Conservation (phyloP, 1,140 invertebrate genomes). For the Drosophila nannoptera region DNA sequence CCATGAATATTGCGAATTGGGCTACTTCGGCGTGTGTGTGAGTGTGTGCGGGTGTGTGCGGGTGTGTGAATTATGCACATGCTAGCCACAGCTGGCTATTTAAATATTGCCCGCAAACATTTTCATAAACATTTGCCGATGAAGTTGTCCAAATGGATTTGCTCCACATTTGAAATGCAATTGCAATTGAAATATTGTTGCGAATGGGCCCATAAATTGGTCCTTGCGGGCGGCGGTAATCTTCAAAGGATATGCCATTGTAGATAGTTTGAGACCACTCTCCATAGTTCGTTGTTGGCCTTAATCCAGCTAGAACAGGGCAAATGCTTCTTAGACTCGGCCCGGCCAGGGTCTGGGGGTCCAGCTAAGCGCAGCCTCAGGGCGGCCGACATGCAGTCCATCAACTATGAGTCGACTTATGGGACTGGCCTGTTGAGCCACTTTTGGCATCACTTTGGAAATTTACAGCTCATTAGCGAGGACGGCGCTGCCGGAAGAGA, state of each 20-base stretch:
- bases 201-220: background rate
- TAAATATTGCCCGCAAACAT: constrained; percentile 49
- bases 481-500: background rate
- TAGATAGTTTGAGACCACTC: too few species aligned
- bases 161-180: constrained; percentile 13
- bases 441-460: constrained; percentile 22
- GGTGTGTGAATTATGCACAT: constrained; percentile 61
- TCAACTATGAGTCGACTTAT: background rate
- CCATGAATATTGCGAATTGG: constrained; percentile 33
- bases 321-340: too few species aligned
- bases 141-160: constrained; percentile 39
- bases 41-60: background rate
- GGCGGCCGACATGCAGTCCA: background rate
- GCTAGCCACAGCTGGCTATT: constrained; percentile 42
- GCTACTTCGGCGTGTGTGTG: constrained; percentile 32
- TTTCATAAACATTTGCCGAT: constrained; percentile 63
- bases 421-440: constrained; percentile 8
- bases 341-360: too few species aligned
- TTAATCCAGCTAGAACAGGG: too few species aligned
- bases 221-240: too few species aligned
- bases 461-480: constrained; percentile 44
- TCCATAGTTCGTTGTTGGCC: too few species aligned
- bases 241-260: too few species aligned
- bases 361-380: too few species aligned
- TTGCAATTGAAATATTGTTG: constrained; percentile 26